phyloP scores from a whole-genome alignment of 1,140 invertebrate species.

The Rhopalosiphum maidis region DNA sequence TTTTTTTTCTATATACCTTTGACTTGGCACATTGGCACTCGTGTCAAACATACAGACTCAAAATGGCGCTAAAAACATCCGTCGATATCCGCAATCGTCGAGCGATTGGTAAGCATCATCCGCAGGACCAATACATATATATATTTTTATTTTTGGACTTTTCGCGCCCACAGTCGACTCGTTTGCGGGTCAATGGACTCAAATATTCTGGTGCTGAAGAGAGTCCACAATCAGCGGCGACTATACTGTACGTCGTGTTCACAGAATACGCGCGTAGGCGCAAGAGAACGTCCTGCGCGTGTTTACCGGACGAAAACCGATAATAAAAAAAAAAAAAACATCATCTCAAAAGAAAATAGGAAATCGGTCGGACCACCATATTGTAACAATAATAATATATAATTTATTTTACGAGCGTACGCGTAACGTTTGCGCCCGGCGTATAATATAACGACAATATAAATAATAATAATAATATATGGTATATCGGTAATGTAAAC shows the following conservation, averaged over 20 bases:
- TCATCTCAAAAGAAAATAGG: neutral
- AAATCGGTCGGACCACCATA: neutral
- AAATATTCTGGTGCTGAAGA: neutral
- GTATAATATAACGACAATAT: neutral
- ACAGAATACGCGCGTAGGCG: neutral
- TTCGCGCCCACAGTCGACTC: neutral
- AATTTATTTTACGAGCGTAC: neutral
- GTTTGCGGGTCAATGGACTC: neutral
- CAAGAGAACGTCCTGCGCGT: neutral
- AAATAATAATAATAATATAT: neutral
- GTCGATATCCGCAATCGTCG: no score
- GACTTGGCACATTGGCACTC: no score
- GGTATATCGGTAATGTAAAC: neutral
- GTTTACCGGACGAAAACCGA: neutral
- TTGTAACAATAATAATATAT: neutral
- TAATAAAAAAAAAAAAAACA: neutral
- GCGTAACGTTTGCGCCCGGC: neutral
- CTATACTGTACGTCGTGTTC: neutral
- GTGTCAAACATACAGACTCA: no score
- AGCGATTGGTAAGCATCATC: no score
- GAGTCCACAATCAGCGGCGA: neutral
- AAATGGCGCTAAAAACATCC: no score
- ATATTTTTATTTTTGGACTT: neutral
- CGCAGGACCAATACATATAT: no score
- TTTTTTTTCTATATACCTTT: no score